Conservation (phyloP, 2,888 invertebrate genomes). For the Mythimna vitellina region DNA sequence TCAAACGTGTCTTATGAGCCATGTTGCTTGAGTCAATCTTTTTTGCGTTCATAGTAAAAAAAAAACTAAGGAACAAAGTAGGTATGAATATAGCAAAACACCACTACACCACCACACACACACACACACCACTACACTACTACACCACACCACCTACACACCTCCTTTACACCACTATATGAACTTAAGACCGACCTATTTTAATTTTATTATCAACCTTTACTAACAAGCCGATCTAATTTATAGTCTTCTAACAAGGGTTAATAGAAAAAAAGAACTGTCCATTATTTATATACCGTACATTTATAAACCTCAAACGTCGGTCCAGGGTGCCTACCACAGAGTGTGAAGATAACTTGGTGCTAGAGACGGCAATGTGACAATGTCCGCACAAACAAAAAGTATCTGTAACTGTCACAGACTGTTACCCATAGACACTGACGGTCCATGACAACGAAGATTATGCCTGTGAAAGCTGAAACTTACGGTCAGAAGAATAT, state of each 20-base stretch:
- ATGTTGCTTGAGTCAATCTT: background rate
- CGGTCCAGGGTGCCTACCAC: slow-evolving; percentile 34
- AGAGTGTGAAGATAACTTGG: background rate
- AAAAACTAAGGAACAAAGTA: background rate
- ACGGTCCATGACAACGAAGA: background rate
- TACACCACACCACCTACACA: no score
- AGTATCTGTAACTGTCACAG: background rate
- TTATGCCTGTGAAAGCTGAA: background rate
- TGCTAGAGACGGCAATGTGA: background rate
- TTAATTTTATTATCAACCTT: slow-evolving; percentile 13
- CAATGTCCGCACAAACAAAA: background rate
- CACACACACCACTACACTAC: no score
- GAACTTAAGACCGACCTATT: slow-evolving; percentile 1
- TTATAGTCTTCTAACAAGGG: slow-evolving; percentile 41
- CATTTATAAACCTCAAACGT: slow-evolving; percentile 51
- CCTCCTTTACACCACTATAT: no score
- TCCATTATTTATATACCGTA: slow-evolving; percentile 47
- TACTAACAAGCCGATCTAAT: slow-evolving; percentile 33
- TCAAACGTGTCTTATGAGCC: background rate
- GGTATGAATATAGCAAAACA: no score
- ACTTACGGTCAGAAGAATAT: background rate
- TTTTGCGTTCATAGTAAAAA: background rate
- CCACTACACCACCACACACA: no score
- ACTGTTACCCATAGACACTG: background rate
- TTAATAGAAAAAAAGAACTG: slow-evolving; percentile 42